A percentile compares a stretch with the other conserved stretches of the same genome.
These are phyloP conservation scores for Proteles cristata DNA, from an alignment of 2,113 vertebrate genomes.

Conservation along the genomic window DNA sequence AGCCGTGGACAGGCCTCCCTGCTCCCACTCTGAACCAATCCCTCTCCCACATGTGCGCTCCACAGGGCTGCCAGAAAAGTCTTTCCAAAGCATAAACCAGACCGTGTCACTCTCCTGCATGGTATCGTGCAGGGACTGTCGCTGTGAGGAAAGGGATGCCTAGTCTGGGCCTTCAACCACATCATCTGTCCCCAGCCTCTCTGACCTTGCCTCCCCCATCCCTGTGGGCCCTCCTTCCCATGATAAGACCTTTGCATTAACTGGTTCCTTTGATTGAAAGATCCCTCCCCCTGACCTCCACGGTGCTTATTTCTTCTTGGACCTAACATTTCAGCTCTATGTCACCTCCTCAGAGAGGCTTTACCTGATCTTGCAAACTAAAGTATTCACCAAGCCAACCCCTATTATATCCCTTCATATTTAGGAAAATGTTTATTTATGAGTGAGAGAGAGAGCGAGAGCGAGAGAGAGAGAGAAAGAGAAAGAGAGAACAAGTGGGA, in stretches of 20 bases:
- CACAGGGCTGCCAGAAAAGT: neutral
- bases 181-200: neutral
- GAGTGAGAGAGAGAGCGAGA: too few relatives aligned
- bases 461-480: too few relatives aligned
- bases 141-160: neutral
- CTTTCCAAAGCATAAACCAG: neutral
- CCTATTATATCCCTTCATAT: neutral
- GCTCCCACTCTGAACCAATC: neutral
- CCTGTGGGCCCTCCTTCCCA: neutral
- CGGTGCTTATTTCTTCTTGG: neutral
- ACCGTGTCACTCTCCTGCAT: neutral
- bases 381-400: neutral
- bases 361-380: neutral
- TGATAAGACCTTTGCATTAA: neutral
- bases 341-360: neutral
- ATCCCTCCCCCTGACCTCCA: neutral
- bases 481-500: too few relatives aligned
- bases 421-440: too few relatives aligned
- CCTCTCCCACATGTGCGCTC: neutral
- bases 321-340: neutral
- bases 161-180: neutral
- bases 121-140: neutral
- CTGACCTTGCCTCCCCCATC: neutral
- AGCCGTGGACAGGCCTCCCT: neutral
- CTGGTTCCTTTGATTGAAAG: neutral